Evolutionary conservation across 2,888 invertebrate species (phyloP), one percentile per base, ranked within the genome.

Genomic region (Oligia fasciuncula): DNA sequence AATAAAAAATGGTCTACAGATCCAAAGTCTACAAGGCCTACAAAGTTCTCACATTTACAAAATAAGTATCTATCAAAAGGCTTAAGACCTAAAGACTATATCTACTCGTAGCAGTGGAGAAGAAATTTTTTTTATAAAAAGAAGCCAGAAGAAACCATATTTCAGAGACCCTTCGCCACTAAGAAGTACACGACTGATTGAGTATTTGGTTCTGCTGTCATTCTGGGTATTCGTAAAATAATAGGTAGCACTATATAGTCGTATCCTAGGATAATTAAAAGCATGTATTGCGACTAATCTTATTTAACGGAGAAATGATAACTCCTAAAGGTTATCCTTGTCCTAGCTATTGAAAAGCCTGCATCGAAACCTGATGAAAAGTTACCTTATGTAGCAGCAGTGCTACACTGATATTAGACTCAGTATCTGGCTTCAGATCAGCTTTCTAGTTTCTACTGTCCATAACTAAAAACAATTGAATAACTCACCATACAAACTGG

Each of bases 401-500:
- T 60, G 13, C 11, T 51, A 51, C 51, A n/a, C 60, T 60, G 63
- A 29, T 29, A 29, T 63, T 29, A 35, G 9, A 63, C 29, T 17
- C 9, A 9, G 29, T 63, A 35, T 35, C 19, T 29, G 19, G 8
- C 4, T 13, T 19, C 29, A 19, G 19, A 6, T 29, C 11, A 19
- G 13, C 49, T 4, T 29, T 49, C 23, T 35, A 23, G 4, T 4
- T 35, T 51, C 8, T 69, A 49, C 11, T 49, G 19, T 1, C 6
- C 17, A 40, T n/a, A 5, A 46, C 35, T 23, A 43, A 68, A 14
- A 54, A 46, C 19, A 8, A 19, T 9, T 35, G 9, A 60, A 71
- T 0, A 70, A 94, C 97, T 97, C 92, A 98, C 98, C 98, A 96
- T 98, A 98, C 95, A 98, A 98, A 97, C 98, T 98, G 87, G 98